Percentiles rank a stretch among this genome's conserved stretches.
phyloP scores from a whole-genome alignment of 2,888 invertebrate species.

The Tipula unca region DNA sequence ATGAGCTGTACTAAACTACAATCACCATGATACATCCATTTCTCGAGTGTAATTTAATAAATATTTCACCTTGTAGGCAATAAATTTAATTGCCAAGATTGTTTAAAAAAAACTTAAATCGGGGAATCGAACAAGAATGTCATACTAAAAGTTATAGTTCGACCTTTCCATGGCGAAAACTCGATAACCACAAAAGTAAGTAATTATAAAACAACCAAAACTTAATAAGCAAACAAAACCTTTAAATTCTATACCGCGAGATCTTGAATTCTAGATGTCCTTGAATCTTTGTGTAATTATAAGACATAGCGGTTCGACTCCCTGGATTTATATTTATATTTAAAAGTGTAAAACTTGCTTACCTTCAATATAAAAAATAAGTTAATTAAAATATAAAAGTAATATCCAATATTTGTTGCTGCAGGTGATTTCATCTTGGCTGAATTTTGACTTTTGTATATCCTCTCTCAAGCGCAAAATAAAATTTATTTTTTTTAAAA shows the following conservation, averaged over 20 bases:
- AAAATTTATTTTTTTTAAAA: background rate
- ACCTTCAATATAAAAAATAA: slow-evolving; percentile 14
- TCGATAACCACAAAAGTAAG: background rate
- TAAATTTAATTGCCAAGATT: background rate
- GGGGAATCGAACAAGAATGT: background rate
- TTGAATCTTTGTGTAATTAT: background rate
- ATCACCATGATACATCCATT: background rate
- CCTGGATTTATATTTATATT: background rate
- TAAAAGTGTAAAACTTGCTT: background rate
- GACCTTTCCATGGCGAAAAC: background rate
- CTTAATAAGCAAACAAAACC: background rate
- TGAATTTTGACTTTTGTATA: background rate
- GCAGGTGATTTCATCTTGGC: background rate
- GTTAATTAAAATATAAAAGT: background rate
- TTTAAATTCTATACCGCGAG: background rate
- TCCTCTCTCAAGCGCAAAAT: background rate
- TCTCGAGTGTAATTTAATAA: background rate
- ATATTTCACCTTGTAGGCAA: background rate
- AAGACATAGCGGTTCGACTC: background rate
- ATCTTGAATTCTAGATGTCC: background rate
- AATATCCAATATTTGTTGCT: background rate
- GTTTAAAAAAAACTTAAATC: background rate
- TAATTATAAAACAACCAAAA: too few species aligned
- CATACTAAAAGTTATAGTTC: background rate
- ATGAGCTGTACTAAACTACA: background rate